Evolutionary conservation across 2,888 invertebrate species (phyloP).

Genomic region (Philereme transversata): DNA sequence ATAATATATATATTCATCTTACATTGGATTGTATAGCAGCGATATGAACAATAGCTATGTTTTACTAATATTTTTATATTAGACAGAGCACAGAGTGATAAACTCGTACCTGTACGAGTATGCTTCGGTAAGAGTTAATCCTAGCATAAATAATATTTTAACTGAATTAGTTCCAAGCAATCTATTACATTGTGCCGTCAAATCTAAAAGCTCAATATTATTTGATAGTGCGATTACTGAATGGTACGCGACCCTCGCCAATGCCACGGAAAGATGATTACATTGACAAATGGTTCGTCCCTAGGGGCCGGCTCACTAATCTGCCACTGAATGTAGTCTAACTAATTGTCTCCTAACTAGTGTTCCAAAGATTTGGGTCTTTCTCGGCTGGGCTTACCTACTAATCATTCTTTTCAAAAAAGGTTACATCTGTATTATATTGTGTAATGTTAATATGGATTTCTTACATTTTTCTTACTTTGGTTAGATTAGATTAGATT

Average conservation of each 20-base stretch:
- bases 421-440: neutral
- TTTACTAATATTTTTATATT: too few species aligned
- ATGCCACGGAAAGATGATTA: conserved; percentile 69
- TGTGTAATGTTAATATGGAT: neutral
- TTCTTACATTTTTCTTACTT: too few species aligned
- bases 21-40: too few species aligned
- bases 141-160: neutral
- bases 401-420: neutral
- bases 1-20: too few species aligned
- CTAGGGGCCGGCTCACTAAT: conserved; percentile 60
- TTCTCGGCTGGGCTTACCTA: conserved; percentile 13
- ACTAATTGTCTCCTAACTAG: conserved; percentile 64
- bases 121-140: too few species aligned
- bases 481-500: too few species aligned
- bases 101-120: too few species aligned
- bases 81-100: too few species aligned
- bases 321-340: conserved; percentile 62
- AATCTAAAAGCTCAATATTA: conserved; percentile 42
- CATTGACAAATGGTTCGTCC: conserved; percentile 66
- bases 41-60: too few species aligned
- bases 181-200: conserved; percentile 18
- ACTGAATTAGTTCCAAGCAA: neutral
- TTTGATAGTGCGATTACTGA: conserved; percentile 54
- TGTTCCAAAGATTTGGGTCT: conserved; percentile 37
- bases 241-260: conserved; percentile 52